These are phyloP conservation scores for Seira ritae DNA, from an alignment of 2,888 invertebrate genomes.

Conservation along the genomic window DNA sequence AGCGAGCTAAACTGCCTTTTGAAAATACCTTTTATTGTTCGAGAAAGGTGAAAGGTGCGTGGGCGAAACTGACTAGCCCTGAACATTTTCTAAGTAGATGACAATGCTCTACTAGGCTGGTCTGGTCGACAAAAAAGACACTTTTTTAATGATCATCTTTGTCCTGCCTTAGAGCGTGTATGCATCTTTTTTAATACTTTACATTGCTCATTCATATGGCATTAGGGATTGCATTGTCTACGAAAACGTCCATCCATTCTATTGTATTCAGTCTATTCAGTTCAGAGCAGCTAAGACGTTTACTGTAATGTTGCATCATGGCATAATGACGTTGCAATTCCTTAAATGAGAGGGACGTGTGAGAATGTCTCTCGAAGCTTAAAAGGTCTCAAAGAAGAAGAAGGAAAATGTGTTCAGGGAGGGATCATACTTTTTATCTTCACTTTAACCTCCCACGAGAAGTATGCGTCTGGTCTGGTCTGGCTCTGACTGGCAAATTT, in stretches of 20 bases:
- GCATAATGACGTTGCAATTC: conserved; percentile 44
- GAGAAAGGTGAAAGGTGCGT: conserved; percentile 34
- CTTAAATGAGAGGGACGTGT: conserved; percentile 45
- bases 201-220: too few species aligned
- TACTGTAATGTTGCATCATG: conserved; percentile 14
- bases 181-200: conserved; percentile 12
- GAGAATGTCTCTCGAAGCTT: conserved; percentile 8
- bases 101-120: neutral
- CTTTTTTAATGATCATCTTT: neutral
- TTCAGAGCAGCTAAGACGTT: neutral
- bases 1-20: too few species aligned
- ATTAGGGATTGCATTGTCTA: too few species aligned
- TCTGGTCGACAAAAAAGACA: neutral
- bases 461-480: too few species aligned
- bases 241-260: too few species aligned
- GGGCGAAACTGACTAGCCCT: conserved; percentile 28
- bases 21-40: too few species aligned
- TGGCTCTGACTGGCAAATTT: too few species aligned
- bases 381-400: too few species aligned
- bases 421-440: too few species aligned
- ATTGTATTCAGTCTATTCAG: too few species aligned
- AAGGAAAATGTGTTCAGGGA: too few species aligned
- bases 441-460: too few species aligned
- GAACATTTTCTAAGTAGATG: conserved; percentile 18
- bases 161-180: neutral